Evolutionary conservation across 2,797 vertebrate genomes (phyloP), one percentile per base, ranked within the genome.

Genomic region (Intellagama lesueurii): DNA sequence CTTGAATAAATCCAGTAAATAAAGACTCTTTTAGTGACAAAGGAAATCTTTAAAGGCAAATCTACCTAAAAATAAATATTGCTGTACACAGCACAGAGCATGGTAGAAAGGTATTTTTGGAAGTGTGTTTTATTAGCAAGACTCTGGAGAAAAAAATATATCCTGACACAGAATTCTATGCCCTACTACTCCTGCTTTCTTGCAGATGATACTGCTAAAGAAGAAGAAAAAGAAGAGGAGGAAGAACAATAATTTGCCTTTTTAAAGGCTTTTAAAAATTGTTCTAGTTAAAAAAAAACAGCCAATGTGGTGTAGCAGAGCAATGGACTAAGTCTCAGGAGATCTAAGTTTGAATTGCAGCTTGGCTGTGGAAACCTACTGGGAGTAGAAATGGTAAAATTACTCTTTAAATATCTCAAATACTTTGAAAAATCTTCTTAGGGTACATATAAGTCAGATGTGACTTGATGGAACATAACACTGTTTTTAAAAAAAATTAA

Each of bases 61-160:
- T 92, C 44, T 85, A 26, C n/a, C 0, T 0, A 66, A 89, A 76
- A 86, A 83, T 89, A 88, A 94, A 88, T 83, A 47, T 78, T 66
- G 76, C 64, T 35, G 30, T 49, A 76, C 90, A 70, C 89, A 94
- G 90, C 85, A 90, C 35, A 91, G 82, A 78, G 32, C 28, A n/a
- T 88, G 30, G 80, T 88, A 91, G 90, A 69, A 92, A 90, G 1
- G 32, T 90, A 89, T 78, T 70, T 85, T 47, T 32, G 78, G 79
- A 78, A 83, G 6, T 87, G 90, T 90, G 72, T 49, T 83, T 4
- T 64, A 72, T 68, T 89, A 68, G 17, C 22, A 3, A 12, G 0
- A 8, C 28, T 90, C 79, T 77, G 66, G 60, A 79, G 60, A 86
- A 14, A 66, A 86, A 87, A 32, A 0, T 24, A 0, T 24, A 28